Evolutionary conservation across 2,797 vertebrate species (phyloP).

Genomic region (Sebastes melanostomus): DNA sequence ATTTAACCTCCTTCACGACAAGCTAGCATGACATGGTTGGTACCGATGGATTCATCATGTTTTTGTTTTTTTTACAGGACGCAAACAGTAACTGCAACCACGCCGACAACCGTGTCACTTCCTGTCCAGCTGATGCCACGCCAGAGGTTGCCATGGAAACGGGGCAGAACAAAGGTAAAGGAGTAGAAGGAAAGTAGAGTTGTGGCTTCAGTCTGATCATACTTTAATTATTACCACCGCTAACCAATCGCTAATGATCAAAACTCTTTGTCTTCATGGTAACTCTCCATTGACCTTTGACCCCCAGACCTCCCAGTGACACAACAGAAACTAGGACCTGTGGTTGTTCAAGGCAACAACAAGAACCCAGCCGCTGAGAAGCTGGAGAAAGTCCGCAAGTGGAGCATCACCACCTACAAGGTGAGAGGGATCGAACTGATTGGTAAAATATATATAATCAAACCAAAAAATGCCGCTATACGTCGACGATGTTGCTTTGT

Average conservation of each 20-base stretch:
- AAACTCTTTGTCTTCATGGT: neutral
- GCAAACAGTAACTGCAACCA: slow-evolving; percentile 26
- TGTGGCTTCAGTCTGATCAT: neutral
- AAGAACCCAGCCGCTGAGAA: slow-evolving; percentile 89
- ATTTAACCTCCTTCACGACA: no score
- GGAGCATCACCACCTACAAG: slow-evolving; percentile 94
- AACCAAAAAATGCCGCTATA: neutral
- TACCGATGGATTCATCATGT: rapidly evolving
- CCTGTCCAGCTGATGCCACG: slow-evolving; percentile 12
- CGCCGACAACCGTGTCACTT: neutral
- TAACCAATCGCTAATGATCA: neutral
- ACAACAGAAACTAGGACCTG: slow-evolving; percentile 57
- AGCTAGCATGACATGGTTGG: no score
- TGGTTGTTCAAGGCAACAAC: slow-evolving; percentile 86
- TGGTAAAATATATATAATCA: no score
- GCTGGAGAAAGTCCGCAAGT: slow-evolving; percentile 88
- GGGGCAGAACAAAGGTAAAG: slow-evolving; percentile 17
- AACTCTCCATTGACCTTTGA: neutral
- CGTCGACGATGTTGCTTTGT: neutral
- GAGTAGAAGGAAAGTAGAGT: neutral
- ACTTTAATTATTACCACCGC: neutral
- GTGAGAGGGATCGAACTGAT: slow-evolving; percentile 67
- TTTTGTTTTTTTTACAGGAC: slow-evolving; percentile 38
- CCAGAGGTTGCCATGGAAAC: slow-evolving; percentile 9
- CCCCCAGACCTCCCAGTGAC: slow-evolving; percentile 20